Evolutionary conservation across 1,140 invertebrate species (phyloP).

Genomic region (Saccostrea glomerata): DNA sequence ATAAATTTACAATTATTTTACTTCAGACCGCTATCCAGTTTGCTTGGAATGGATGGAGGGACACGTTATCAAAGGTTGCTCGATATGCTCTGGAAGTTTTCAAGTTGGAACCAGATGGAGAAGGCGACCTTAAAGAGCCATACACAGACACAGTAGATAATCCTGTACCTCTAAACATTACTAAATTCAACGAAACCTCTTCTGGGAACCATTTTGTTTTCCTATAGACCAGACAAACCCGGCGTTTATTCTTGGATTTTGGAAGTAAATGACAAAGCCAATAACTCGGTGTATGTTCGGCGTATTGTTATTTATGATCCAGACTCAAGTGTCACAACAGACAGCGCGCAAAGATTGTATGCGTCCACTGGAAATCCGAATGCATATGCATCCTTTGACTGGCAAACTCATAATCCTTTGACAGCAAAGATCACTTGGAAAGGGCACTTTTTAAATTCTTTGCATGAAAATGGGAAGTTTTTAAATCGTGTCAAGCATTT

Average conservation of each 20-base stretch:
- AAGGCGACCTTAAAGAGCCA: neutral
- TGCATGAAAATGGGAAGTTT: constrained; percentile 48
- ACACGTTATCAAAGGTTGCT: constrained; percentile 52
- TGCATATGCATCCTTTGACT: constrained; percentile 50
- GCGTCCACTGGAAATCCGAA: constrained; percentile 46
- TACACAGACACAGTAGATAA: neutral
- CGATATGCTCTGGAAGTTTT: constrained; percentile 61
- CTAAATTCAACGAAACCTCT: neutral
- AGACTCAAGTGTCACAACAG: neutral
- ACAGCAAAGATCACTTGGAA: constrained; percentile 6
- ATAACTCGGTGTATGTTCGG: constrained; percentile 60
- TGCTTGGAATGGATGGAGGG: constrained; percentile 59
- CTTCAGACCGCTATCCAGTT: constrained; percentile 47
- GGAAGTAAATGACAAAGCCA: constrained; percentile 55
- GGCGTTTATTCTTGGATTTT: constrained; percentile 51
- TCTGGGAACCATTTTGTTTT: neutral
- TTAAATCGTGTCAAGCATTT: constrained; percentile 50
- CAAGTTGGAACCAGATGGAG: constrained; percentile 28
- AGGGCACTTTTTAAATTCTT: constrained; percentile 46
- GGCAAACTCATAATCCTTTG: neutral
- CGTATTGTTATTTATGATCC: constrained; percentile 56
- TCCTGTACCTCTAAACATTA: constrained; percentile 32
- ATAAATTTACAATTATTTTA: neutral
- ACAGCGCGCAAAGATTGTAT: neutral
- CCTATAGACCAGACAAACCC: constrained; percentile 50